Base-by-base conservation (phyloP, 2,797 vertebrate genomes). In the Gymnodraco acuticeps region DNA sequence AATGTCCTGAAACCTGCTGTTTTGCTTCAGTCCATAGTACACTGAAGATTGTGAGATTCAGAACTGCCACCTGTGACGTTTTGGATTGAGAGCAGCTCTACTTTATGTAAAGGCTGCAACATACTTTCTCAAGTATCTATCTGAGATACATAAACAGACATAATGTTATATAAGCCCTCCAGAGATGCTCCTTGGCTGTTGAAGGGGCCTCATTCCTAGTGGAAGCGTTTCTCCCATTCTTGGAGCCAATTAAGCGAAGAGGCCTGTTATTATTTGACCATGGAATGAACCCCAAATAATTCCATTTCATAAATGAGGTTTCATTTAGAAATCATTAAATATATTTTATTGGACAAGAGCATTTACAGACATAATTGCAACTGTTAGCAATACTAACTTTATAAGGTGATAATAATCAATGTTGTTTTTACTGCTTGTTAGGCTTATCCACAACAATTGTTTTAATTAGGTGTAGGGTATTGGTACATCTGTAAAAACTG, bases 21-120 rank as follows among this genome's bases (percentile, higher is more conserved):
- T 82, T 71, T 64, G 20, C 67, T 73, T 56, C 53, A 59, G 53
- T 59, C 50, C 20, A 23, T 51, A 51, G 31, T 51, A 65, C 50
- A 66, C 41, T 16, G 74, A 56, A 69, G 42, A 65, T 55, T 78
- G 50, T 77, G 71, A 78, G 63, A 59, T 72, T 50, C 56, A 77
- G 47, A 69, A 17, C 19, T 61, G 42, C 61, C 64, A 64, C 50
- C 48, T 52, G 55, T 67, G 31, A 74, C 58, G 17, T 17, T 16
- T 66, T 51, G 60, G 55, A 59, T 73, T 84, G 48, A 47, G 38
- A 69, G 65, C 62, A 64, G 61, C 33, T 27, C 54, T 64, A 5
- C 43, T 62, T 10, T 31, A 17, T 46, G 38, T 47, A 13, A 42
- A 71, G 60, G n/a, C n/a, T 17, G 47, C 52, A 48, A n/a, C 27